Percentiles rank a stretch among this genome's conserved stretches.
phyloP scores from a whole-genome alignment of 2,888 invertebrate genomes.

The Petrolisthes manimaculis region DNA sequence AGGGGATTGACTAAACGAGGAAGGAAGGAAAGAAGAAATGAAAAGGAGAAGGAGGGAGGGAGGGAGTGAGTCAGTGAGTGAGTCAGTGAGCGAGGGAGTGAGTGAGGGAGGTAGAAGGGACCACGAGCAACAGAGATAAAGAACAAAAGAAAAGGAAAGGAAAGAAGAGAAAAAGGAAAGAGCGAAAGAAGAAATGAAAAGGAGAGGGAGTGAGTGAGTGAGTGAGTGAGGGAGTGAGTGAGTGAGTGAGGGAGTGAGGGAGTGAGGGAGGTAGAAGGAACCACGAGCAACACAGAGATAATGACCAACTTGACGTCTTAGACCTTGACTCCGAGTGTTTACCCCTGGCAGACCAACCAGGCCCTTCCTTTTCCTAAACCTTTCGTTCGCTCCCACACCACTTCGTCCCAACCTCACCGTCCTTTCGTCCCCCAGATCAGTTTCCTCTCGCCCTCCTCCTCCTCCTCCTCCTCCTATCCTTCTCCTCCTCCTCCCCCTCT shows the following conservation, averaged over 20 bases:
- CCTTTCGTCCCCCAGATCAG: background rate
- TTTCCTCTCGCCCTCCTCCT: background rate
- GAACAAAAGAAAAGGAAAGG: constrained; percentile 2
- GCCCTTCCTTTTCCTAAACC: background rate
- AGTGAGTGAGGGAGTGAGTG: background rate
- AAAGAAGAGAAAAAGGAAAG: background rate
- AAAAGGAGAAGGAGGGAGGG: background rate
- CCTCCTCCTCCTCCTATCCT: background rate
- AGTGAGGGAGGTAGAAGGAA: background rate
- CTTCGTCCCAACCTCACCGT: background rate
- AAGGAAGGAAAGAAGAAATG: background rate
- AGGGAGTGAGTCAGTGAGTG: background rate
- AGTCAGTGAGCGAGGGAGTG: background rate
- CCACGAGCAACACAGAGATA: constrained; percentile 27
- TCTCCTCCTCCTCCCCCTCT: background rate
- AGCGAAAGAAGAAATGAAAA: background rate
- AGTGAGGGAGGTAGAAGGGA: constrained; percentile 1
- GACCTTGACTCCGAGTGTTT: constrained; percentile 47
- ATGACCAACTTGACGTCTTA: constrained; percentile 44
- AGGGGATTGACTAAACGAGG: background rate
- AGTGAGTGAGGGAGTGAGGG: background rate
- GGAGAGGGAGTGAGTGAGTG: background rate
- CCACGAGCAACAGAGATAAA: constrained; percentile 31
- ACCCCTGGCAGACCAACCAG: constrained; percentile 34
- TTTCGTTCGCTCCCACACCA: background rate